Percentiles rank a stretch among this genome's conserved stretches.
These are phyloP conservation scores for Spheniscus humboldti DNA, from an alignment of 2,797 vertebrate genomes.

Conservation along the genomic window DNA sequence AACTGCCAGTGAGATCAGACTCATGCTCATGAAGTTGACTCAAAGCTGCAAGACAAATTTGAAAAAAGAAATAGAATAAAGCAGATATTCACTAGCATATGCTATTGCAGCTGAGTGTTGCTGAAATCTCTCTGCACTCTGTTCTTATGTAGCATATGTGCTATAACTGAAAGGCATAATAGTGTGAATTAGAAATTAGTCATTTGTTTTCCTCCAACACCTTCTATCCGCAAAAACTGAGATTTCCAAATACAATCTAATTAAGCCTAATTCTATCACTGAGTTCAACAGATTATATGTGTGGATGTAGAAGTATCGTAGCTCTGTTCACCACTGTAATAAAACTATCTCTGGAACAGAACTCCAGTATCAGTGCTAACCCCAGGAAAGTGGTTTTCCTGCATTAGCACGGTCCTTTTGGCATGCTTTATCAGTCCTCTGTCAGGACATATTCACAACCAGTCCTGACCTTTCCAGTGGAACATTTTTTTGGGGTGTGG, in stretches of 20 bases:
- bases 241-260: not conserved
- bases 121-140: not conserved
- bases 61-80: not conserved
- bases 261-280: not conserved
- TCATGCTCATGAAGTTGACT: not conserved
- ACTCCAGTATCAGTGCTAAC: not conserved
- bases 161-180: not conserved
- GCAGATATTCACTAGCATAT: not conserved
- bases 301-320: not conserved
- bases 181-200: not conserved
- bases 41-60: not conserved
- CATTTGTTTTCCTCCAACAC: not conserved
- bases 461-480: not conserved
- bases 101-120: not conserved
- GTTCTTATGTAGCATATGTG: not conserved
- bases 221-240: not conserved
- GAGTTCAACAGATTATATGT: not conserved
- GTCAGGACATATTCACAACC: not conserved
- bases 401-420: not conserved
- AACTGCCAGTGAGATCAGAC: not conserved
- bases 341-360: not conserved
- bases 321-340: not conserved
- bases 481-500: not conserved
- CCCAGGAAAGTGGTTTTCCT: not conserved
- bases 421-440: not conserved